Base-by-base conservation (phyloP, 2,797 vertebrate species). In the Selene dorsalis region DNA sequence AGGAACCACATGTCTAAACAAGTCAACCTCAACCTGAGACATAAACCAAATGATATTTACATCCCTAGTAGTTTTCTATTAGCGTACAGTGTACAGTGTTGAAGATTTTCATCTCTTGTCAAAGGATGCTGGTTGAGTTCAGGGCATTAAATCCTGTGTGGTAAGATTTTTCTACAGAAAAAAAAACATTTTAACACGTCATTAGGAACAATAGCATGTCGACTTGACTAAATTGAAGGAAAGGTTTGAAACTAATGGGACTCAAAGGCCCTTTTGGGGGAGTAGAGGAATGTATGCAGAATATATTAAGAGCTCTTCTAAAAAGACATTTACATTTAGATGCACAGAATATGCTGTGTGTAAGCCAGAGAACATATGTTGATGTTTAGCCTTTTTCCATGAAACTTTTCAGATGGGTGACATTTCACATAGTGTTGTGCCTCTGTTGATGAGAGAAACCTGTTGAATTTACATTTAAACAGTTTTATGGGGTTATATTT, bases 181-280 rank as follows among this genome's bases (percentile, higher is more conserved):
- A 69, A 10, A 48, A 69, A 39, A 10, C 8, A 68, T 48, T 73
- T 67, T 52, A 72, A 57, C 28, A 32, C 56, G 26, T 30, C 12
- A 62, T 68, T 50, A 53, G n/a, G 14, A 80, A 73, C 66, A 82
- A 82, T 13, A n/a, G 57, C 39, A 39, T 56, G 50, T 60, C 22
- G 2, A 63, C 17, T 73, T 48, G 4, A 76, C 64, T 22, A 58
- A 73, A 84, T 83, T 71, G 78, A 8, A 82, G 72, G 56, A 59
- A 13, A 67, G 18, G 55, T 35, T 38, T 67, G 50, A 75, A 69
- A 69, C 69, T 6, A 63, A 62, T 35, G 56, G 28, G 43, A 63
- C 22, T 69, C 41, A 72, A 68, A 22, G 20, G 16, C 30, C 7
- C 32, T 35, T 35, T 35, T 35, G 32, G 7, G 32, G 32, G 32